phyloP scores from a whole-genome alignment of 2,797 vertebrate genomes.

The Gymnoscopelus braueri region DNA sequence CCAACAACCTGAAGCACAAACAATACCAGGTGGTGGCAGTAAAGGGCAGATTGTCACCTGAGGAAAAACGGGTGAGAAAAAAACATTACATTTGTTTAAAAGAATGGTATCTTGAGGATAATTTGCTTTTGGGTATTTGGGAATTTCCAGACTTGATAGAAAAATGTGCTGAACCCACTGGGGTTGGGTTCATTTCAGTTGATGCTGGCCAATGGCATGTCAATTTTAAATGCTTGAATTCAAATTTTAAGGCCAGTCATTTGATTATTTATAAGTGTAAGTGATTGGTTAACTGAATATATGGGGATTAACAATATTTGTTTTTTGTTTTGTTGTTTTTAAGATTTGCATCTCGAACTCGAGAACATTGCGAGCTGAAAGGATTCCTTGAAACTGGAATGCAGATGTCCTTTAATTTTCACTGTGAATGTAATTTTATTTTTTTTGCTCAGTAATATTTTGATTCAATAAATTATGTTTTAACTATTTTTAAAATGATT shows the following conservation, averaged over 20 bases:
- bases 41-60: constrained; percentile 83
- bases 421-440: constrained; percentile 9
- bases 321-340: constrained; percentile 38
- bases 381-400: constrained; percentile 84
- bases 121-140: too few species aligned
- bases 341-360: constrained; percentile 85
- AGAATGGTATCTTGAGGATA: too few species aligned
- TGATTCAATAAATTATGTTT: constrained; percentile 13
- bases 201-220: too few species aligned
- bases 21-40: constrained; percentile 92
- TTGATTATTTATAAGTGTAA: too few species aligned
- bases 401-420: not conserved
- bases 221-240: too few species aligned
- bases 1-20: constrained; percentile 86
- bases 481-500: not conserved
- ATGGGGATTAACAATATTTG: not conserved
- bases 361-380: constrained; percentile 84
- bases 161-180: too few species aligned
- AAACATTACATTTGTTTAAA: too few species aligned
- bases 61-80: constrained; percentile 86
- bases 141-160: too few species aligned
- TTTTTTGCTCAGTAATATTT: not conserved
- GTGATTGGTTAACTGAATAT: too few species aligned
- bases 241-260: too few species aligned
- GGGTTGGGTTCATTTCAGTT: too few species aligned